Evolutionary conservation across 2,888 invertebrate genomes (phyloP).

Genomic region (Chalcis sispes): DNA sequence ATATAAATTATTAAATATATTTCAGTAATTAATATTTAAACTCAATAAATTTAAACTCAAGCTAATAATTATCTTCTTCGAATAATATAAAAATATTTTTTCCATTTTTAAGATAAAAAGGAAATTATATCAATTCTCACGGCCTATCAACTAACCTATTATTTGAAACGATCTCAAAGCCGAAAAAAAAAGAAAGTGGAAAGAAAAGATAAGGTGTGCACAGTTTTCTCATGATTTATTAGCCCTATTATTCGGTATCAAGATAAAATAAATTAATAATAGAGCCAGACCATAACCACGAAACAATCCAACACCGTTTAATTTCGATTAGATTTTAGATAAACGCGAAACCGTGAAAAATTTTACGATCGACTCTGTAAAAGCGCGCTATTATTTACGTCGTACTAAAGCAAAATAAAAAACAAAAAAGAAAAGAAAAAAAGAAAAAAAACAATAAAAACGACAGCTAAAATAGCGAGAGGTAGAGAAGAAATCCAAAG

Average conservation of each 20-base stretch:
- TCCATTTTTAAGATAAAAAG: no score
- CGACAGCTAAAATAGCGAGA: neutral
- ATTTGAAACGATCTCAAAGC: no score
- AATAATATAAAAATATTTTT: no score
- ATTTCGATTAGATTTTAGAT: constrained; percentile 16
- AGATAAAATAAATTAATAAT: constrained; percentile 11
- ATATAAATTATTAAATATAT: no score
- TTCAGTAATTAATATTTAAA: no score
- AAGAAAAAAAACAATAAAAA: neutral
- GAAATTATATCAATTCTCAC: no score
- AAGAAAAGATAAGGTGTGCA: neutral
- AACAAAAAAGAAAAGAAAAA: neutral
- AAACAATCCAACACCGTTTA: neutral
- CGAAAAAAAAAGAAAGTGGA: neutral
- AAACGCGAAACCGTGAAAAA: constrained; percentile 1
- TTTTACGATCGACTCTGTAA: constrained; percentile 29
- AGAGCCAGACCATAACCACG: neutral
- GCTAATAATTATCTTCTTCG: no score
- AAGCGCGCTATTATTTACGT: constrained; percentile 36
- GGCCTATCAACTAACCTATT: no score
- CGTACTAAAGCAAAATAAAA: constrained; percentile 2
- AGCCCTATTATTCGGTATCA: neutral
- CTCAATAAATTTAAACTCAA: no score
- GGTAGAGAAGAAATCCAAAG: neutral
- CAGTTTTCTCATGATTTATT: neutral